Base-by-base conservation (phyloP, 2,113 vertebrate genomes). In the Reinhardtius hippoglossoides region DNA sequence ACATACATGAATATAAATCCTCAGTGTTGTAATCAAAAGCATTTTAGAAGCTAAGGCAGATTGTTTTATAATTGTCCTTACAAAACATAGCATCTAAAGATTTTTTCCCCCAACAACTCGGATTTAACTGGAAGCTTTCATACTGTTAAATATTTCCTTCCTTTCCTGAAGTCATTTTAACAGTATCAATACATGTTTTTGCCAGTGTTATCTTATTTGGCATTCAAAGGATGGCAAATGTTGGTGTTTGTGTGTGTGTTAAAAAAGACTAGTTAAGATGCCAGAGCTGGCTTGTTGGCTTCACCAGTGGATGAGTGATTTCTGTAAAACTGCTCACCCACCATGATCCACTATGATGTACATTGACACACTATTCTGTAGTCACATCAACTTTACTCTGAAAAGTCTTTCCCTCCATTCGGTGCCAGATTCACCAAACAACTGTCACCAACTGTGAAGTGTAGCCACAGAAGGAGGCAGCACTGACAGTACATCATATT, bases 181-280 rank as follows among this genome's bases (percentile, higher is more conserved):
- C 3, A 26, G 14, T 44, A 14, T 44, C 13, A 44, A 44, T 44
- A 13, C 0, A 15, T 44, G 3, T 46, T 46, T 24, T 40, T 73
- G 35, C 31, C 21, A 67, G 23, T 68, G 54, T 50, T 21, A 13
- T 37, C 13, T 21, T 64, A 26, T 76, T 74, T 82, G 44, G 35
- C 80, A 62, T 80, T 73, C 23, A 71, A 40, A 67, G 13, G 24
- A 52, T 67, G 27, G 65, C 71, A 57, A 71, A 71, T 67, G 66
- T 71, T 52, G 59, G 24, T 66, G 68, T 76, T 78, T 83, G 61
- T 55, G 35, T 63, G 52, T 60, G 60, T 77, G 69, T 80, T 74
- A 55, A 67, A 71, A 23, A 74, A 56, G 69, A 61, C 74, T 60
- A 76, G 72, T 80, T 67, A 76, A 8, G 70, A 77, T 80, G 76